phyloP scores from a whole-genome alignment of 2,113 vertebrate genomes.

The Acanthochromis polyacanthus region DNA sequence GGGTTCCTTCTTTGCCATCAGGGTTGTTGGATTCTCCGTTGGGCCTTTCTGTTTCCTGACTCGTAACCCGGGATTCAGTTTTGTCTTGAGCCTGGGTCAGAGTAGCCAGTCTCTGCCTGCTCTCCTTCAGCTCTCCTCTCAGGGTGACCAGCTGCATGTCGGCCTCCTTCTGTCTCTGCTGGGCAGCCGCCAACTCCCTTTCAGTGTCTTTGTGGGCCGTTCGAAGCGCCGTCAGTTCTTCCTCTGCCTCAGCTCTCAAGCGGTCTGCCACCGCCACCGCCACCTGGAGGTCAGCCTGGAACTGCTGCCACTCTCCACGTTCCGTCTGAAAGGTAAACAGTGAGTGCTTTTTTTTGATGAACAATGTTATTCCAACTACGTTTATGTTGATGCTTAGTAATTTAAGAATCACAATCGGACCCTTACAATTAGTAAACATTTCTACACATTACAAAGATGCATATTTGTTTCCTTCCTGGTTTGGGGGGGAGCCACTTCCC shows the following conservation, averaged over 20 bases:
- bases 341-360: neutral
- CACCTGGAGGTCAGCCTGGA: constrained; percentile 88
- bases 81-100: constrained; percentile 37
- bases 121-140: constrained; percentile 75
- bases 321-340: constrained; percentile 75
- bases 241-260: constrained; percentile 84
- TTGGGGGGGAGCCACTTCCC: too few species aligned
- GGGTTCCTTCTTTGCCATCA: constrained; percentile 47
- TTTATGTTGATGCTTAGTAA: too few species aligned
- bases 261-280: constrained; percentile 87
- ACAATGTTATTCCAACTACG: neutral
- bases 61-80: constrained; percentile 11
- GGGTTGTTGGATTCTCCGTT: constrained; percentile 18
- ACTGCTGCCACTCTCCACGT: constrained; percentile 85
- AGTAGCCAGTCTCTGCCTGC: constrained; percentile 62
- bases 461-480: too few species aligned
- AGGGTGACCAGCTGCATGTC: constrained; percentile 74
- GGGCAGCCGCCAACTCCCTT: constrained; percentile 73
- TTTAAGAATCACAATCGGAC: too few species aligned
- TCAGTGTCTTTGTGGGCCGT: constrained; percentile 70
- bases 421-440: too few species aligned
- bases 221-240: constrained; percentile 75
- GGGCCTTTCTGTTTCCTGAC: constrained; percentile 46
- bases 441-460: too few species aligned
- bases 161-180: constrained; percentile 73